Conservation (phyloP, 2,113 vertebrate species). For the Ptilonorhynchus violaceus region DNA sequence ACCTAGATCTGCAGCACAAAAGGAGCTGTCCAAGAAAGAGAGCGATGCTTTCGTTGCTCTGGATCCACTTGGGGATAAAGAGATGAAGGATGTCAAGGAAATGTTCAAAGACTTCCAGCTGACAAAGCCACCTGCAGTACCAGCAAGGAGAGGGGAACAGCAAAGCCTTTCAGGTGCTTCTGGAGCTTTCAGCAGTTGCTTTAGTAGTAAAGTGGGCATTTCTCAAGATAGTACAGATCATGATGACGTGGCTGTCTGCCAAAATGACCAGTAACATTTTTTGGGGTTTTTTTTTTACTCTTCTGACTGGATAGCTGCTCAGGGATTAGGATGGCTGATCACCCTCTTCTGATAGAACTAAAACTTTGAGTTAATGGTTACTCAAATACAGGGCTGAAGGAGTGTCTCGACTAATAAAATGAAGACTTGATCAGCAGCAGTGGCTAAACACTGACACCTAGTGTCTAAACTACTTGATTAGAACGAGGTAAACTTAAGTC, state of each 20-base stretch:
- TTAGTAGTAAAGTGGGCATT: slow-evolving; percentile 79
- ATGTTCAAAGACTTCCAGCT: slow-evolving; percentile 97
- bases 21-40: slow-evolving; percentile 76
- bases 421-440: neutral
- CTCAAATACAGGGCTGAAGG: neutral
- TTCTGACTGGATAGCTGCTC: neutral
- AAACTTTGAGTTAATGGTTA: neutral
- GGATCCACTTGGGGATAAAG: slow-evolving; percentile 91
- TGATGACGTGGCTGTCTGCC: slow-evolving; percentile 72
- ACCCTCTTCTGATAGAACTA: neutral
- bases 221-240: slow-evolving; percentile 74
- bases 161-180: slow-evolving; percentile 46
- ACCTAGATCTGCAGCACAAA: slow-evolving; percentile 75
- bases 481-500: neutral
- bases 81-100: slow-evolving; percentile 88
- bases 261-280: slow-evolving; percentile 66
- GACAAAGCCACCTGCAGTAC: slow-evolving; percentile 85
- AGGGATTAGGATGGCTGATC: neutral
- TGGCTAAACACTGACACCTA: slow-evolving; percentile 9
- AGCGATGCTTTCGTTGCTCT: slow-evolving; percentile 88
- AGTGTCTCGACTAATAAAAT: neutral
- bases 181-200: slow-evolving; percentile 77
- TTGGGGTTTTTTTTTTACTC: neutral
- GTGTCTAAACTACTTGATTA: neutral
- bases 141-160: slow-evolving; percentile 83